A percentile compares a stretch with the other conserved stretches of the same genome.
phyloP scores from a whole-genome alignment of 2,113 vertebrate genomes.

The Osmerus mordax region DNA sequence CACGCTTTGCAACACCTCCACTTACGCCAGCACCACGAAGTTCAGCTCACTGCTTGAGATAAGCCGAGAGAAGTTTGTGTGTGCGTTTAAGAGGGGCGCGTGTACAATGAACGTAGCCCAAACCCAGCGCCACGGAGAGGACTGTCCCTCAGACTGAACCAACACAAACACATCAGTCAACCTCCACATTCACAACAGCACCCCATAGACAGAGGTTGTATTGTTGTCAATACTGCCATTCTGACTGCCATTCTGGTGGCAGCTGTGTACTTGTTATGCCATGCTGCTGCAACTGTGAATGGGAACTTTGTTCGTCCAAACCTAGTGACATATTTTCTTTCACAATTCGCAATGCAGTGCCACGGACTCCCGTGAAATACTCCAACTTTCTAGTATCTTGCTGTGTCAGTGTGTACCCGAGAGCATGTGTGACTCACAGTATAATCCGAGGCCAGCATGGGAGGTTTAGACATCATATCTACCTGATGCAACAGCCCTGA shows the following conservation, averaged over 20 bases:
- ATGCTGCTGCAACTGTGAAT: conserved; percentile 38
- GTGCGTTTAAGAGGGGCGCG: not conserved
- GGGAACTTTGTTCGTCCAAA: conserved; percentile 42
- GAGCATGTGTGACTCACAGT: too few species aligned
- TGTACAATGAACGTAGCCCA: conserved; percentile 2
- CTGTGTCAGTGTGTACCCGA: too few species aligned
- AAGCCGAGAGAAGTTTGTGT: conserved; percentile 1
- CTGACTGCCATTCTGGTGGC: conserved; percentile 55
- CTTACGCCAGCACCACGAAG: conserved; percentile 39
- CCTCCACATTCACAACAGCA: conserved; percentile 45
- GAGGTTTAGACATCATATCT: not conserved
- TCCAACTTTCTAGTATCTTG: too few species aligned
- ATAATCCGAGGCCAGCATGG: not conserved
- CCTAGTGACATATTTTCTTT: not conserved
- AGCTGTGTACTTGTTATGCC: conserved; percentile 57
- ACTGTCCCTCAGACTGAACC: conserved; percentile 26
- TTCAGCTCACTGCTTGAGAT: conserved; percentile 33
- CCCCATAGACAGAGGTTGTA: conserved; percentile 50
- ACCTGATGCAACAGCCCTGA: not conserved
- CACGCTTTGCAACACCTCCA: conserved; percentile 47
- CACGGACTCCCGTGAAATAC: too few species aligned
- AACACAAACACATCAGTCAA: conserved; percentile 48
- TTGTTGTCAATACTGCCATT: conserved; percentile 50
- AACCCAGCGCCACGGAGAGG: conserved; percentile 26
- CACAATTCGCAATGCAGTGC: too few species aligned